Evolutionary conservation across 2,888 invertebrate genomes (phyloP).

Genomic region (Polydrusus pterygomalis): DNA sequence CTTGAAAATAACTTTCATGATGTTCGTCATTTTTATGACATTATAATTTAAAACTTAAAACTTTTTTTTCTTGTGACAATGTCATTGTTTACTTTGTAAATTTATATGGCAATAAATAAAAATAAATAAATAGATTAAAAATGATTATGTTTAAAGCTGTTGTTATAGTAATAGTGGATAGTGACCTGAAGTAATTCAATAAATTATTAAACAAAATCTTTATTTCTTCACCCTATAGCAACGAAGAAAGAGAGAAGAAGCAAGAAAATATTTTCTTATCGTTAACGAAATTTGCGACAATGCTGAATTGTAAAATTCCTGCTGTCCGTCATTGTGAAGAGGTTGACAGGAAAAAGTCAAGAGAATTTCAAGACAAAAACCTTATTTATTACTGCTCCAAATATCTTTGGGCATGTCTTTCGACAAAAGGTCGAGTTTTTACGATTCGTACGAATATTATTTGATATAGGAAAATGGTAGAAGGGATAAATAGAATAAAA

Average conservation of each 20-base stretch:
- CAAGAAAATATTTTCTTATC: constrained; percentile 26
- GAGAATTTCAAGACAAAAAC: constrained; percentile 45
- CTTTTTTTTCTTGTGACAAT: no score
- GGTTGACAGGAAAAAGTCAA: constrained; percentile 49
- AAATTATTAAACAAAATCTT: background rate
- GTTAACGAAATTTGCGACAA: constrained; percentile 31
- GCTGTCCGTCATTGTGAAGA: constrained; percentile 44
- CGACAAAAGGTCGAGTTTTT: constrained; percentile 41
- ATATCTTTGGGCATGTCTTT: constrained; percentile 42
- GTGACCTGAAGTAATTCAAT: no score
- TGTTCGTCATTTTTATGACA: no score
- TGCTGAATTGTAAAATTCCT: constrained; percentile 39
- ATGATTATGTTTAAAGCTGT: no score
- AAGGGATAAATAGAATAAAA: background rate
- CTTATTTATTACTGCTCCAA: constrained; percentile 46
- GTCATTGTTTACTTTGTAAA: no score
- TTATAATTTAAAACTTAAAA: no score
- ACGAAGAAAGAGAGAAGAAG: no score
- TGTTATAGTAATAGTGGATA: no score
- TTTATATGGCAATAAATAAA: no score
- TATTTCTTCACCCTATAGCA: background rate
- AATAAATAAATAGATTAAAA: no score
- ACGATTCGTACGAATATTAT: background rate
- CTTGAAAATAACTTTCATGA: no score
- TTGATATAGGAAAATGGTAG: background rate